Evolutionary conservation across 2,113 vertebrate genomes (phyloP).

Genomic region (Setophaga petechia): DNA sequence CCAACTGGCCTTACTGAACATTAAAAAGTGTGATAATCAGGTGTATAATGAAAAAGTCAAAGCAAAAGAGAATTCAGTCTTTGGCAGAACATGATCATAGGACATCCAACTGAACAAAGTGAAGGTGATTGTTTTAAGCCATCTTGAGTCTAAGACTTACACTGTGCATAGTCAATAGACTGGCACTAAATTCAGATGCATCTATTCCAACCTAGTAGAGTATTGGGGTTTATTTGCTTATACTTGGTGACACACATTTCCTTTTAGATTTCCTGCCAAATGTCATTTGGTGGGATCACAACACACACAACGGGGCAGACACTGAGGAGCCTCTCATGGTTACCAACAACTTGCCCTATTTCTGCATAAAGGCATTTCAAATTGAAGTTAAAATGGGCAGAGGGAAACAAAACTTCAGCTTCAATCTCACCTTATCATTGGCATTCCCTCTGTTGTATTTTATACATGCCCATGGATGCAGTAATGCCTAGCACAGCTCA

Average conservation of each 20-base stretch:
- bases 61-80: background rate
- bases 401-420: background rate
- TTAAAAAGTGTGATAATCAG: background rate
- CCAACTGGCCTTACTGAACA: background rate
- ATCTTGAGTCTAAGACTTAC: background rate
- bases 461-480: background rate
- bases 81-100: background rate
- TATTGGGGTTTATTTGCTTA: background rate
- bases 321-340: background rate
- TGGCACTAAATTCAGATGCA: background rate
- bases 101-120: background rate
- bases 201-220: background rate
- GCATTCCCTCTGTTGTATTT: background rate
- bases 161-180: accelerated
- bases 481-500: background rate
- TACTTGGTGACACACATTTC: background rate
- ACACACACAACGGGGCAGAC: background rate
- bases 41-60: background rate
- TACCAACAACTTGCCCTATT: background rate
- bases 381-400: background rate
- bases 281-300: background rate
- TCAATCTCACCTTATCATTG: background rate
- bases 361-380: background rate
- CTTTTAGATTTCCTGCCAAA: background rate
- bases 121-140: background rate